Base-by-base conservation (phyloP, 30 jellyfish, hydroid and myxozoan genomes). In the Cassiopea andromeda region DNA sequence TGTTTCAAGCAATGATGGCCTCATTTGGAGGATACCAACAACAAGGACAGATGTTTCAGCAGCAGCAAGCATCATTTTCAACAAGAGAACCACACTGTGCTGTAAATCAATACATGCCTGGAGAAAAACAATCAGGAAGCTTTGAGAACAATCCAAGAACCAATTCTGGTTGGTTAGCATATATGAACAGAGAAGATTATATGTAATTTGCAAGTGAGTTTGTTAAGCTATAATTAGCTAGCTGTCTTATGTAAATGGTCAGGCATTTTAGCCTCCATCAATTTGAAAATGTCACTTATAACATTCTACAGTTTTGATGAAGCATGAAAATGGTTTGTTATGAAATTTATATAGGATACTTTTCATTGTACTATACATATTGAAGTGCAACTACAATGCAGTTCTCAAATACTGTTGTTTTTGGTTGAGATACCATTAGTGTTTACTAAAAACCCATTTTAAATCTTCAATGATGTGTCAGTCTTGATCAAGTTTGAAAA, bases 1-100 rank as follows among this genome's bases (percentile, higher is more conserved):
- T 69, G 17, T 72, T 19, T 68, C 84, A 69, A 72, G 48, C 83
- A 83, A 83, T 83, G 91, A 83, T 83, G 75, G 81, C 89, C 89
- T 2, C 60, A 10, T 80, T 80, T 16, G 9, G 64, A 50, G 60
- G 77, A 79, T 49, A 80, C 89, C 79, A 61, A 67, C 80, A 80
- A 80, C 89, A 80, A 80, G 89, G 81, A 77, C 91, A 67, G 18
- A 68, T 83, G 91, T 75, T 19, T 44, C 84, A 60, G 15, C 91
- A 83, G 67, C 85, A 64, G 72, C 91, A 69, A 45, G 58, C 8
- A 16, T n/a, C 64, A 83, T 69, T 83, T 83, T 71, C 74, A 16
- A 64, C 83, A 45, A 83, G 77, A 18, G 85, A 83, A 83, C 91
- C 84, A 68, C 91, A 69, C 44, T 75, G 75, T 2, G 27, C 45